phyloP scores from a whole-genome alignment of 2,797 vertebrate species.

The Siniperca undulata region DNA sequence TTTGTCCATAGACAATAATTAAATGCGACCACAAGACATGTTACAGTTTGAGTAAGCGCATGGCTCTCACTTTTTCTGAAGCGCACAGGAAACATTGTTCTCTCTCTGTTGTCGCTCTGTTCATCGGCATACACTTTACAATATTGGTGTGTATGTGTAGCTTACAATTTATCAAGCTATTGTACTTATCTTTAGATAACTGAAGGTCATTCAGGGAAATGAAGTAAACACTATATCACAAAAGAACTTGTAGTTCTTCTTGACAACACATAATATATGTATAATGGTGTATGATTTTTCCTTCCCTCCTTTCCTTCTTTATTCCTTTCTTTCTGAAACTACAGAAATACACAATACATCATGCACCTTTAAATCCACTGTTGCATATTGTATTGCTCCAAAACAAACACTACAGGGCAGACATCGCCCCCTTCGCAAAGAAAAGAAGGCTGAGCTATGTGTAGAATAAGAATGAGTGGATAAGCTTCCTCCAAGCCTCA shows the following conservation, averaged over 20 bases:
- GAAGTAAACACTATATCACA: fast-evolving
- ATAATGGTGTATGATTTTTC: not conserved
- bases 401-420: slow-evolving; percentile 1
- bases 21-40: not conserved
- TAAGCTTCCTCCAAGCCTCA: slow-evolving; percentile 15
- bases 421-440: not conserved
- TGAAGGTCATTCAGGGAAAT: slow-evolving; percentile 5
- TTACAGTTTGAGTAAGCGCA: not conserved
- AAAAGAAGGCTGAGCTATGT: not conserved
- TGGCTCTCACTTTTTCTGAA: not conserved
- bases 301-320: not conserved
- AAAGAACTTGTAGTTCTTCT: not conserved
- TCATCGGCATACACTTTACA: not conserved
- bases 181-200: not conserved
- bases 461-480: slow-evolving; percentile 31
- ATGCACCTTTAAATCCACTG: slow-evolving; percentile 2
- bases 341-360: not conserved
- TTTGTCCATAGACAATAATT: not conserved
- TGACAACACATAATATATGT: not conserved
- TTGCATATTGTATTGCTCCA: not conserved
- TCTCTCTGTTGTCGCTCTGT: not conserved
- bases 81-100: not conserved
- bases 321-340: not conserved
- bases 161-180: not conserved
- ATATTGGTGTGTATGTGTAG: not conserved